These are phyloP conservation scores for Triplophysa siluroides DNA, from an alignment of 2,113 vertebrate genomes.

Conservation along the genomic window DNA sequence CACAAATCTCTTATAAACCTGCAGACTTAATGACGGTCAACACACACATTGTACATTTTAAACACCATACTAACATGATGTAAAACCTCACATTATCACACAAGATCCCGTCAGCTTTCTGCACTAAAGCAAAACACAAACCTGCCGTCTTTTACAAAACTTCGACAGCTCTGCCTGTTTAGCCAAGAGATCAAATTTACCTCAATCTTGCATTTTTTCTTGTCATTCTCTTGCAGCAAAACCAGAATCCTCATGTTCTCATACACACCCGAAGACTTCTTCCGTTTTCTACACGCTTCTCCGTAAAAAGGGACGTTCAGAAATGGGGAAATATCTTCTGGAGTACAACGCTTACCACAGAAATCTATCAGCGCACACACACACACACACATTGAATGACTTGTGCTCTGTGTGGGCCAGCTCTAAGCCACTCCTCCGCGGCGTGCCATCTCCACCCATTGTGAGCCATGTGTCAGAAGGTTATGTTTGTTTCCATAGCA, in stretches of 20 bases:
- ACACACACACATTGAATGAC: conserved; percentile 20
- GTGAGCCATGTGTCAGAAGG: conserved; percentile 59
- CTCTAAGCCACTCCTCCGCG: background rate
- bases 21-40: background rate
- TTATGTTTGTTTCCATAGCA: conserved; percentile 50
- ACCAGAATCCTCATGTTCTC: conserved; percentile 74
- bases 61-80: background rate
- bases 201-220: conserved; percentile 70
- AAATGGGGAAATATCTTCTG: conserved; percentile 73
- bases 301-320: conserved; percentile 61
- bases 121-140: background rate
- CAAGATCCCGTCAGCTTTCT: background rate
- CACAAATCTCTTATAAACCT: background rate
- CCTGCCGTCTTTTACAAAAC: background rate
- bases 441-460: conserved; percentile 24
- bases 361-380: conserved; percentile 36
- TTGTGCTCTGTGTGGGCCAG: background rate
- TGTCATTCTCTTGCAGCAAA: conserved; percentile 75
- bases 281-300: conserved; percentile 60
- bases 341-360: conserved; percentile 40
- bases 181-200: conserved; percentile 57
- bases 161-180: background rate
- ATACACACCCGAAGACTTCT: conserved; percentile 47
- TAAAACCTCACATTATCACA: background rate
- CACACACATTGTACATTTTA: background rate